Base-by-base conservation (phyloP, 2,797 vertebrate species). In the Tadarida brasiliensis region DNA sequence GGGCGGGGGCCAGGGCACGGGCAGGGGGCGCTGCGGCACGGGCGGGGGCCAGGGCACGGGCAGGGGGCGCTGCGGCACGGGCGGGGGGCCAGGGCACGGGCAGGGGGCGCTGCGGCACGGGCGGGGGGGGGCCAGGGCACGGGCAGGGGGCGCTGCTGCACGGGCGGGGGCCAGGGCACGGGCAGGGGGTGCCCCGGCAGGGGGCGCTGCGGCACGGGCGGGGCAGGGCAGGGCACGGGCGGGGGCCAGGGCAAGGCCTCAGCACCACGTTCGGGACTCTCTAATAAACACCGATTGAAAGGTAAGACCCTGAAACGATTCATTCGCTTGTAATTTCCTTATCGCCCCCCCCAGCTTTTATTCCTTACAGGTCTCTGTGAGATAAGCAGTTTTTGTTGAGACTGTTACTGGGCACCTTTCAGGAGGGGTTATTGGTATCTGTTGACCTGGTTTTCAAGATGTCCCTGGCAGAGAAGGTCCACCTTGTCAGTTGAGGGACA, bases 171-270 rank as follows among this genome's bases (percentile, higher is more conserved):
- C 3, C 39, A 39, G 6, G 39, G 39, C 6, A 6, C 6, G 3
- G 39, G 39, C 39, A 39, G 39, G 39, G 6, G 39, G 39, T 6
- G 39, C 39, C 3, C 39, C 39, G 39, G 39, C 39, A 39, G 39
- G 39, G 39, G 39, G 39, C 39, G 39, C 39, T 39, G 39, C 39
- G 39, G 39, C 39, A 39, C 39, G 70, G 35, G 28, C 39, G 16
- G 54, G 54, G n/a, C 2, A 28, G 39, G 19, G 26, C n/a, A n/a
- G 65, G 91, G 30, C 67, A 14, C 63, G 24, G 26, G 28, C 54
- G 10, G 7, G 2, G 12, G 12, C 17, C 14, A 12, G 11, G 30
- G 2, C 19, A 20, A 11, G 24, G 9, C 28, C 44, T 22, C 0
- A 8, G 30, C 33, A 16, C 76, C 28, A 3, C 4, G 11, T 44